Conservation (phyloP, 64 coral and sea anemone genomes). For the Porites australiensis region DNA sequence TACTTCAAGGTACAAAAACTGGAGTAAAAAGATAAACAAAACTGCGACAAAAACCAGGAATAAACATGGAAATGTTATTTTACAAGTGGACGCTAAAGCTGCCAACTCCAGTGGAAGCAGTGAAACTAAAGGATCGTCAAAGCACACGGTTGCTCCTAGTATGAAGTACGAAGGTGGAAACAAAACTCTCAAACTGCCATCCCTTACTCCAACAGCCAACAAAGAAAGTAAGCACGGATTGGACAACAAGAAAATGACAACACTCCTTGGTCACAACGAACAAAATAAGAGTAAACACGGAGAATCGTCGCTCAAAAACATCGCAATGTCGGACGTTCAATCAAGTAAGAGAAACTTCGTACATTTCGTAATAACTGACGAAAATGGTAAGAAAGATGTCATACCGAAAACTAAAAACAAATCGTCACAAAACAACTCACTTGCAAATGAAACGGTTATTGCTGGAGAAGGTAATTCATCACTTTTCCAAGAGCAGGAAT, state of each 20-base stretch:
- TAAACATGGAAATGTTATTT: conserved; percentile 11
- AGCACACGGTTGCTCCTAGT: neutral
- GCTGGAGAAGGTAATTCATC: neutral
- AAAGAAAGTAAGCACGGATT: neutral
- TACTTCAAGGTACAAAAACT: conserved; percentile 1
- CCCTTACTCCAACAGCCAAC: conserved; percentile 1
- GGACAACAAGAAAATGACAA: neutral
- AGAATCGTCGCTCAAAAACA: neutral
- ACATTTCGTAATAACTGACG: neutral
- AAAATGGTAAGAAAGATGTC: neutral
- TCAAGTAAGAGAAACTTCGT: conserved; percentile 3
- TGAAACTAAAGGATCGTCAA: neutral
- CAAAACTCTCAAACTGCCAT: neutral
- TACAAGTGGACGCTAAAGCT: neutral
- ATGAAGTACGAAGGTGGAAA: neutral
- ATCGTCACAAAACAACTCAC: neutral
- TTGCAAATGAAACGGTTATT: neutral
- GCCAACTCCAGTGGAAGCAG: neutral
- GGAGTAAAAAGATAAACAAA: neutral
- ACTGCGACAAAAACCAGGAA: neutral
- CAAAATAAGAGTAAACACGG: neutral
- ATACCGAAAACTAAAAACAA: neutral
- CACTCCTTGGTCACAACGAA: neutral
- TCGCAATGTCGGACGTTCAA: neutral
- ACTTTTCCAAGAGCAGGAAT: neutral